Evolutionary conservation across 2,797 vertebrate genomes (phyloP).

Genomic region (Myotis myotis): DNA sequence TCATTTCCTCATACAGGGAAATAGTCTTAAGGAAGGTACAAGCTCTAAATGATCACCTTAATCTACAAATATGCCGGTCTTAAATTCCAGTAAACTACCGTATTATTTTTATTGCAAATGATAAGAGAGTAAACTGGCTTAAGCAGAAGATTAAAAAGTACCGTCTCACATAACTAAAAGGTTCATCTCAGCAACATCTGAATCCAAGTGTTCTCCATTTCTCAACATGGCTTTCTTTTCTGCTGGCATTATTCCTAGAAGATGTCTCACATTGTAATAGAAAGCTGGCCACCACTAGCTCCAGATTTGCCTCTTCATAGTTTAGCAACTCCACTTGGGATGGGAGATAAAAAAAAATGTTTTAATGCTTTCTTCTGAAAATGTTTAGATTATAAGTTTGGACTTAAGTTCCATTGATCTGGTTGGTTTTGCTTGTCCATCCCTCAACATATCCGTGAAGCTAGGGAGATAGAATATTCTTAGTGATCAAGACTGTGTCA

Average conservation of each 20-base stretch:
- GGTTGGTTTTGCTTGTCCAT: not conserved
- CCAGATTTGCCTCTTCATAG: not conserved
- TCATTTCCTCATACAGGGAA: not conserved
- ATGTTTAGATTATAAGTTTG: not conserved
- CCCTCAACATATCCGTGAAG: not conserved
- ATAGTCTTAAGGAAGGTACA: not conserved
- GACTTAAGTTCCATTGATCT: not conserved
- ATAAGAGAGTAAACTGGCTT: not conserved
- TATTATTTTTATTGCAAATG: not conserved
- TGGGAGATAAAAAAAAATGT: not conserved
- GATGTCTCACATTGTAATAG: not conserved
- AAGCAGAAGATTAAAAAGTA: not conserved
- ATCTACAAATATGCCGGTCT: not conserved
- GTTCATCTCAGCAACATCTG: not conserved
- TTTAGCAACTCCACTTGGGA: not conserved
- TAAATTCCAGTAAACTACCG: not conserved
- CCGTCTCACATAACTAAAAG: not conserved
- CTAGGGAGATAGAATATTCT: not conserved
- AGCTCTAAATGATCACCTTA: not conserved
- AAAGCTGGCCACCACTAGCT: not conserved
- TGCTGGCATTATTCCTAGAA: not conserved
- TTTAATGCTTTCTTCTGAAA: not conserved
- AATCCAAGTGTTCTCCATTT: not conserved
- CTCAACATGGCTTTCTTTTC: not conserved
- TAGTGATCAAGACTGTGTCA: not conserved